phyloP scores from a whole-genome alignment of 2,888 invertebrate species.

The Sacculina carcini region DNA sequence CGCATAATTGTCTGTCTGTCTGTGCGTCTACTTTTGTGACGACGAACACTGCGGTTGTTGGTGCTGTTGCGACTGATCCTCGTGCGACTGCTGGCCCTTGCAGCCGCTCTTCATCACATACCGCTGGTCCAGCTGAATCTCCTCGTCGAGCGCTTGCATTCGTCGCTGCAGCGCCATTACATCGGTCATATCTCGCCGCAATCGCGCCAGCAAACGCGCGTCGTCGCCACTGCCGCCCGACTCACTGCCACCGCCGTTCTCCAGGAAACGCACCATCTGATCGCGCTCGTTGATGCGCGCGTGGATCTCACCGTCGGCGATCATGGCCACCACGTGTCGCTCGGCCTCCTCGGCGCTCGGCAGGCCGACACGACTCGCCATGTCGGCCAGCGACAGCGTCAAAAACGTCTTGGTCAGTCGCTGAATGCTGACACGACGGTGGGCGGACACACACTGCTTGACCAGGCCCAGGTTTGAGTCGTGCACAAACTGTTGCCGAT shows the following conservation, averaged over 20 bases:
- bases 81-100: conserved; percentile 11
- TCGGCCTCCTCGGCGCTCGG: conserved; percentile 59
- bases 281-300: conserved; percentile 92
- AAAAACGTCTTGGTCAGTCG: conserved; percentile 80
- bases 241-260: conserved; percentile 83
- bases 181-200: conserved; percentile 53
- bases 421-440: conserved; percentile 89
- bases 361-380: conserved; percentile 65
- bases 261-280: conserved; percentile 89
- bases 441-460: conserved; percentile 51
- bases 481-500: conserved; percentile 40
- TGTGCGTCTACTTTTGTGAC: no score
- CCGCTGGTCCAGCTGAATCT: conserved; percentile 70
- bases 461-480: conserved; percentile 30
- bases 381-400: conserved; percentile 62
- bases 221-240: no score
- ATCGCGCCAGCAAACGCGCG: conserved; percentile 56
- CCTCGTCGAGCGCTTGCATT: conserved; percentile 75
- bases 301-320: conserved; percentile 86
- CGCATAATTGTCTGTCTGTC: no score
- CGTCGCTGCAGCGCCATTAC: conserved; percentile 70
- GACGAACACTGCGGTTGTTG: neutral
- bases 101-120: conserved; percentile 37
- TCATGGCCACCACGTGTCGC: conserved; percentile 81
- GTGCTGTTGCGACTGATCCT: conserved; percentile 10